Evolutionary conservation across 92 coral and sea anemone species (phyloP).

Genomic region (Diadumene lineata): DNA sequence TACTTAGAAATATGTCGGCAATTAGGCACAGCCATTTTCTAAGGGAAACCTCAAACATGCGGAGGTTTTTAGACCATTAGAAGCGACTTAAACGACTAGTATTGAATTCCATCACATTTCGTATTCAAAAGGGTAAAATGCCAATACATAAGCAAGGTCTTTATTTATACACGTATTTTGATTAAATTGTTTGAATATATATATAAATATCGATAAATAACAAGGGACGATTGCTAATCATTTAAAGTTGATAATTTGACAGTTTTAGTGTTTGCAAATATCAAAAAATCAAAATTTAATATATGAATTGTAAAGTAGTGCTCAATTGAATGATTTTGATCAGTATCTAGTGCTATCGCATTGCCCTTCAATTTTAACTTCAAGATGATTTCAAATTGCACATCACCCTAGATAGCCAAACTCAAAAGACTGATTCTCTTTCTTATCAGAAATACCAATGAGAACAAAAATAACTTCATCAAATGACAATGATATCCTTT

Average conservation of each 20-base stretch:
- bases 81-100: neutral
- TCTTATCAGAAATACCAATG: slow-evolving; percentile 38
- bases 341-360: neutral
- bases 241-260: neutral
- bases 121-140: slow-evolving; percentile 11
- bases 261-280: slow-evolving; percentile 15
- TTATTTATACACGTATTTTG: neutral
- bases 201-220: slow-evolving; percentile 25
- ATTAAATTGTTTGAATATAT: neutral
- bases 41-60: slow-evolving; percentile 30
- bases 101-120: slow-evolving; percentile 1
- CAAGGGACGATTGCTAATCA: neutral
- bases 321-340: slow-evolving; percentile 1
- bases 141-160: slow-evolving; percentile 11
- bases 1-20: slow-evolving; percentile 20
- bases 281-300: neutral
- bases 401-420: slow-evolving; percentile 21
- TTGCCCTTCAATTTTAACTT: neutral
- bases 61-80: slow-evolving; percentile 8
- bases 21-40: slow-evolving; percentile 19
- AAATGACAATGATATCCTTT: too few relatives aligned
- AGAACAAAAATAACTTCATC: too few relatives aligned
- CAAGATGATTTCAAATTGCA: too few relatives aligned
- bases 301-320: neutral
- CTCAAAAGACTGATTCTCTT: slow-evolving; percentile 20